phyloP scores from a whole-genome alignment of 2,888 invertebrate genomes.

The Achlya flavicornis region DNA sequence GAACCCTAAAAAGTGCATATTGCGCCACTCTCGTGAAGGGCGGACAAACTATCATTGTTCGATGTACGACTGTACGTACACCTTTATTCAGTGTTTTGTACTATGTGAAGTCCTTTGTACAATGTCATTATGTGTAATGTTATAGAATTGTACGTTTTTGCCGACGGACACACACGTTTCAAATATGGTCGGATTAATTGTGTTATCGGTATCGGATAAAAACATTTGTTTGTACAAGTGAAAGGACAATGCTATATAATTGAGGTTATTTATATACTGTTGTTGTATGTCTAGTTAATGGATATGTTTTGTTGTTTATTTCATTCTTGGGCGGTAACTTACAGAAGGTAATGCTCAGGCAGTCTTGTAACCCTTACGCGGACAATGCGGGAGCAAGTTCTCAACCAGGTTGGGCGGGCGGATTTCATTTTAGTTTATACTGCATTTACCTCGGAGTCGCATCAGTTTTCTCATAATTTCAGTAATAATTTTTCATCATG shows the following conservation, averaged over 20 bases:
- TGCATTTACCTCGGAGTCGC: too few relatives aligned
- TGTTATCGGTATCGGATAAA: neutral
- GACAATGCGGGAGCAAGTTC: too few relatives aligned
- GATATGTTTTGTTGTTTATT: neutral
- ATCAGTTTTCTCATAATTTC: too few relatives aligned
- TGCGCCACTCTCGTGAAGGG: conserved; percentile 58
- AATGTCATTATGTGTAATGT: conserved; percentile 25
- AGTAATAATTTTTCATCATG: too few relatives aligned
- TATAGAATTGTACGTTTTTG: conserved; percentile 35
- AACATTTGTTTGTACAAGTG: neutral
- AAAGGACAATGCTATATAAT: neutral
- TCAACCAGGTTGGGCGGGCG: neutral
- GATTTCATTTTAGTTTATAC: neutral
- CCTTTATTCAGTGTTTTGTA: conserved; percentile 27
- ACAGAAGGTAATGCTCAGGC: too few relatives aligned
- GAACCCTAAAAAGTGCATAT: conserved; percentile 49
- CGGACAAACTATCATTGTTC: conserved; percentile 32
- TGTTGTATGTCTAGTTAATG: neutral
- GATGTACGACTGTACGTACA: conserved; percentile 23
- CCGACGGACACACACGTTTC: conserved; percentile 13
- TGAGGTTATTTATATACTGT: neutral
- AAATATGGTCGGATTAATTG: neutral
- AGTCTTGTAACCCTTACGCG: neutral
- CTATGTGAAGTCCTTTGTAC: conserved; percentile 43
- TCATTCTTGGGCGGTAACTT: too few relatives aligned